These are phyloP conservation scores for Gopherus evgoodei DNA, from an alignment of 2,113 vertebrate genomes.

Conservation along the genomic window DNA sequence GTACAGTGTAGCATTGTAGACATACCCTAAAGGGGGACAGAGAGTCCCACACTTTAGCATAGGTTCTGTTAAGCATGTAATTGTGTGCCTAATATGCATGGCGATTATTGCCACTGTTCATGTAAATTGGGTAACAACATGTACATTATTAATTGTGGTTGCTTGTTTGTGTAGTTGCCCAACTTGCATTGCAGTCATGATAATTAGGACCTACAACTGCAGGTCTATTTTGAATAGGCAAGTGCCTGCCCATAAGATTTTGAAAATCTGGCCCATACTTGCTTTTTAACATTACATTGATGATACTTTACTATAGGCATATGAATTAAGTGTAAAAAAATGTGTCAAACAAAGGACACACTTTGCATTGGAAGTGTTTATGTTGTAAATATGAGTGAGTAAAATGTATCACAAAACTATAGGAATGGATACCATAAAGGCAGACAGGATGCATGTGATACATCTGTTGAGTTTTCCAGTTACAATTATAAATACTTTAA, in stretches of 20 bases:
- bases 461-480: background rate
- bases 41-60: background rate
- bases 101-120: background rate
- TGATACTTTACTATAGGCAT: background rate
- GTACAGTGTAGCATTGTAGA: background rate
- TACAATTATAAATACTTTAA: background rate
- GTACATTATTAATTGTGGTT: background rate
- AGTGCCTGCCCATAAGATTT: background rate
- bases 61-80: background rate
- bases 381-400: background rate
- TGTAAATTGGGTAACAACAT: background rate
- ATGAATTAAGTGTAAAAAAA: background rate
- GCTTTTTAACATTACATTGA: background rate
- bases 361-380: background rate
- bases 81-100: background rate
- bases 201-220: background rate
- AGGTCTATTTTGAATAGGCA: background rate
- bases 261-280: background rate
- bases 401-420: background rate
- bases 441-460: background rate
- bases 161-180: background rate
- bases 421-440: background rate
- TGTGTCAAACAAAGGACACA: background rate
- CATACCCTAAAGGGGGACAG: background rate
- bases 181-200: background rate